These are phyloP conservation scores for Mesitornis unicolor DNA, from an alignment of 2,113 vertebrate species.

Conservation along the genomic window DNA sequence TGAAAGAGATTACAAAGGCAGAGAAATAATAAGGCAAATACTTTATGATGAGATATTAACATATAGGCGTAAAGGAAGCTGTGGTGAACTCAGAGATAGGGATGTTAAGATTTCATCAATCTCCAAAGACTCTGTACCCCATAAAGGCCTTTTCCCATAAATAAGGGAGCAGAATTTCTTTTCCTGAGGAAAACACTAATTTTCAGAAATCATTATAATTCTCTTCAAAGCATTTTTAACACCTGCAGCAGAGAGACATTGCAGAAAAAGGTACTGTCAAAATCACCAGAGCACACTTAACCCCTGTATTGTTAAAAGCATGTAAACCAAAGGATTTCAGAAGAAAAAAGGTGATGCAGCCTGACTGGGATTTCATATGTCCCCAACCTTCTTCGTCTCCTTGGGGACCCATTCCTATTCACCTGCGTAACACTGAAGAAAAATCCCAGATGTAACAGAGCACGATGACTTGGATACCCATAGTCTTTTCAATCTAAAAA, in stretches of 20 bases:
- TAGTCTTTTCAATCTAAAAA: background rate
- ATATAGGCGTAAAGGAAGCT: background rate
- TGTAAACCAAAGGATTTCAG: background rate
- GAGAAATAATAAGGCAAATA: background rate
- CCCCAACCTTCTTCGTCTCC: background rate
- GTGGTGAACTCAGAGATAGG: background rate
- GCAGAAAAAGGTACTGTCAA: background rate
- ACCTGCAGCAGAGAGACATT: background rate
- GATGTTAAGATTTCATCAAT: background rate
- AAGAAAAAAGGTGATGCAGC: background rate
- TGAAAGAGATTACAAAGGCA: background rate
- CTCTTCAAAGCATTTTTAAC: background rate
- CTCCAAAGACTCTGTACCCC: background rate
- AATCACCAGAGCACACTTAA: background rate
- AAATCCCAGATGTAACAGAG: background rate
- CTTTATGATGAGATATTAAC: background rate
- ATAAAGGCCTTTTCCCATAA: background rate
- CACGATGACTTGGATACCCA: background rate
- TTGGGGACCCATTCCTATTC: background rate
- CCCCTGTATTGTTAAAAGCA: background rate
- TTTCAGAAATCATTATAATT: constrained; percentile 1
- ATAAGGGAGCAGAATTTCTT: background rate
- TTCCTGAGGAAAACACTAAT: background rate
- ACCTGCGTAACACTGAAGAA: background rate
- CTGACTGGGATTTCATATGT: background rate